Base-by-base conservation (phyloP, 2,113 vertebrate species). In the Origma solitaria region DNA sequence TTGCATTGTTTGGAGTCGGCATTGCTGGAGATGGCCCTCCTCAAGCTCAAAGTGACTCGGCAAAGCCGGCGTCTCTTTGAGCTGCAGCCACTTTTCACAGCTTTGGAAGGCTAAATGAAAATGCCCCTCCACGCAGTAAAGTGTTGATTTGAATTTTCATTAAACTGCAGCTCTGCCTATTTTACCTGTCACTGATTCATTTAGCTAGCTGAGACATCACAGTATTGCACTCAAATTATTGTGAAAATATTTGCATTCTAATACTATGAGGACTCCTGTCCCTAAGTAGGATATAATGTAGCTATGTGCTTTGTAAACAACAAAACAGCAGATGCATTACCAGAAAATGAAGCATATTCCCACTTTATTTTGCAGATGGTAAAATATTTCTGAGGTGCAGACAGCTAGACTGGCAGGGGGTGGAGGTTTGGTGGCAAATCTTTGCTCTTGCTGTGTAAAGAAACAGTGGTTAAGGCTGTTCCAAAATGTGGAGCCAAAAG, bases 111-210 rank as follows among this genome's bases (percentile, higher is more conserved):
- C 61, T 60, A 54, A 65, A 92, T 14, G 42, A 89, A 78, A 82
- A 81, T n/a, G 87, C 87, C 79, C 65, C 73, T 91, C 3, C 0
- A 78, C 75, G 70, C 58, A 89, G 54, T 90, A 31, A 73, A 62
- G 56, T 23, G n/a, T 88, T 96, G 86, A 71, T 96, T 65, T 94
- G 79, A 93, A 71, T 96, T 97, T 96, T 95, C 87, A 76, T 86
- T 94, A 75, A 97, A 91, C 92, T 95, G 96, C 95, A 97, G 97
- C 97, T 98, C 97, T 97, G 95, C 64, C 0, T 96, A 95, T 97
- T 97, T 97, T 97, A 97, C 93, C 95, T 97, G 96, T 98, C 96
- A 98, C 96, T 98, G 95, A 97, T 95, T 97, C 97, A 97, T 97
- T 95, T 98, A 97, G 97, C 91, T 98, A 98, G 97, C 95, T 92